phyloP scores from a whole-genome alignment of 2,888 invertebrate species.

The Plagodis dolabraria region DNA sequence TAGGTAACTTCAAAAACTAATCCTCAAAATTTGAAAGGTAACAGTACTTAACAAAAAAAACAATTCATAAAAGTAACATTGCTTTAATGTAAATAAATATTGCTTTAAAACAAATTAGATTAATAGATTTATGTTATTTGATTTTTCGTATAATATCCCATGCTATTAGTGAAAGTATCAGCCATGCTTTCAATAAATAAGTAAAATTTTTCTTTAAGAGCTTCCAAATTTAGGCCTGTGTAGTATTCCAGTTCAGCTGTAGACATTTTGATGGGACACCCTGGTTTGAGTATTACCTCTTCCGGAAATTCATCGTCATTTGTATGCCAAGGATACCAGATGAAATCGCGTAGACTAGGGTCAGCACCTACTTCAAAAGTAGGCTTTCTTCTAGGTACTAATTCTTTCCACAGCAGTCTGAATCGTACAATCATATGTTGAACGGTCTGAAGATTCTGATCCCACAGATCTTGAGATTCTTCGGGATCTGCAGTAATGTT shows the following conservation, averaged over 20 bases:
- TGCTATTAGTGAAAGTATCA: constrained; percentile 46
- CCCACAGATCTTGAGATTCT: constrained; percentile 57
- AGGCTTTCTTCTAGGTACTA: constrained; percentile 46
- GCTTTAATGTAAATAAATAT: too few species aligned
- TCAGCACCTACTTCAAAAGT: constrained; percentile 48
- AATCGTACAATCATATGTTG: constrained; percentile 49
- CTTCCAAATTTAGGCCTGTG: constrained; percentile 48
- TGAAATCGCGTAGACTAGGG: constrained; percentile 48
- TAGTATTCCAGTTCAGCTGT: constrained; percentile 51
- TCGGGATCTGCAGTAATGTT: constrained; percentile 55
- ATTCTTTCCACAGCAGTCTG: constrained; percentile 49
- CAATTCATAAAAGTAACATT: too few species aligned
- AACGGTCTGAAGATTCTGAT: constrained; percentile 47
- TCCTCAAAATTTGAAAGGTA: too few species aligned
- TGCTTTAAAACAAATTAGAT: too few species aligned
- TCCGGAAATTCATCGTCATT: constrained; percentile 45
- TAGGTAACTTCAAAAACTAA: too few species aligned
- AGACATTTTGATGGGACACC: constrained; percentile 54
- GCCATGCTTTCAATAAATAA: constrained; percentile 46
- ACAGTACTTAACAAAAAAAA: too few species aligned
- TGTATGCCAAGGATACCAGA: constrained; percentile 55
- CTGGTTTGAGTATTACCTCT: constrained; percentile 32
- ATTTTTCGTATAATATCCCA: constrained; percentile 41
- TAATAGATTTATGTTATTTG: too few species aligned
- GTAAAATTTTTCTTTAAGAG: constrained; percentile 47